Base-by-base conservation (phyloP, 2,797 vertebrate genomes). In the Chelidonichthys spinosus region DNA sequence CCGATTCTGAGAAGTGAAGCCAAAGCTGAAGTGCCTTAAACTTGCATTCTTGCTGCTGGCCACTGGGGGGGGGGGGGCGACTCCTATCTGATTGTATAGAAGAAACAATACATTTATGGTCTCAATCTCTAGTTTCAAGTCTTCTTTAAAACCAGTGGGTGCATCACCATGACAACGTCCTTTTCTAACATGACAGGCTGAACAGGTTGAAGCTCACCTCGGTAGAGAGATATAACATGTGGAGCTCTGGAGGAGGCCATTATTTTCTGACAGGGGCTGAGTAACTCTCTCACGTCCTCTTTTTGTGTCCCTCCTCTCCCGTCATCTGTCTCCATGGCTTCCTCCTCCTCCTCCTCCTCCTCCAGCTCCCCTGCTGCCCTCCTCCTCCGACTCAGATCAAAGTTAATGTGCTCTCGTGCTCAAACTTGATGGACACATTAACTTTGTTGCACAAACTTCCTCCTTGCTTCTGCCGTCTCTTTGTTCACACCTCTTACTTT, bases 381-480 rank as follows among this genome's bases (percentile, higher is more conserved):
- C 88, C 60, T 90, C 93, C 60, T 90, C 93, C 55, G 92, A 95
- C 85, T 89, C 93, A 71, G 94, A 95, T 74, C 92, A 94, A 85
- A 92, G 90, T 92, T 95, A 94, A 95, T 62, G 71, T 83, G 75
- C 79, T 81, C 15, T 72, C 40, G 66, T 44, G 54, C 74, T 85
- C 73, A 54, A 71, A 74, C 82, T 67, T 74, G 56, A 83, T 55
- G 63, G 79, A 88, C 64, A 59, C 60, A 83, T 92, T 89, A 87
- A 87, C 88, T 83, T 87, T 86, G 74, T 63, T 36, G 69, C 80
- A 60, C 49, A 9, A 25, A 72, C 69, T 37, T 59, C 40, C 61
- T 44, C 62, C 66, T 67, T 43, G 56, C 69, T 54, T 59, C 61
- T 7, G 39, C 55, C 9, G 40, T 37, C 55, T 52, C 44, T 63